These are phyloP conservation scores for Uloborus plumipes DNA, from an alignment of 2,888 invertebrate species.

Conservation along the genomic window DNA sequence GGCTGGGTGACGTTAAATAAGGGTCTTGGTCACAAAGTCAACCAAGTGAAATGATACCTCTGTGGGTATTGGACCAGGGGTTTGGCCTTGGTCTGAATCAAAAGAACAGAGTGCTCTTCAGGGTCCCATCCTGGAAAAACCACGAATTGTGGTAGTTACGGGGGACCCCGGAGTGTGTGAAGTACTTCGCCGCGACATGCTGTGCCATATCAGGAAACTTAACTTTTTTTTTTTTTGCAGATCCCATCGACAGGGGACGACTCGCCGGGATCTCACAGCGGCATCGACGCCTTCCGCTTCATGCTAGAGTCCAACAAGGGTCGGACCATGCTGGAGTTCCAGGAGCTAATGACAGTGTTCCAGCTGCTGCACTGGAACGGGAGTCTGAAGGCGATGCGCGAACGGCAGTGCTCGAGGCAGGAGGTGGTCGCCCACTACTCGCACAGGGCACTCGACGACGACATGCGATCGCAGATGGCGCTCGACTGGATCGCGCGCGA, in stretches of 20 bases:
- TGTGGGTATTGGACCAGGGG: no score
- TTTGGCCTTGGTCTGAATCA: no score
- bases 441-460: conserved; percentile 90
- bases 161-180: no score
- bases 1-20: no score
- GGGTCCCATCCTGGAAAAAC: no score
- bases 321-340: conserved; percentile 94
- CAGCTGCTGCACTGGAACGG: conserved; percentile 97
- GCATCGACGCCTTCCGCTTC: conserved; percentile 79
- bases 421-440: conserved; percentile 93
- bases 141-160: no score
- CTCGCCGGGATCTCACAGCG: conserved; percentile 80
- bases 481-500: conserved; percentile 89
- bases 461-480: conserved; percentile 96
- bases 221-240: conserved; percentile 58
- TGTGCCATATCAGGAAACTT: no score
- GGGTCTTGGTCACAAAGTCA: no score
- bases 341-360: conserved; percentile 97
- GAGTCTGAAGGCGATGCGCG: conserved; percentile 94
- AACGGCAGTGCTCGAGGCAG: conserved; percentile 92
- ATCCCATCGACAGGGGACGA: conserved; percentile 69
- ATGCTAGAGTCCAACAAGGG: conserved; percentile 79
- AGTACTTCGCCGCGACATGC: no score
- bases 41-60: no score
- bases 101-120: no score